These are phyloP conservation scores for Chionoecetes opilio DNA, from an alignment of 1,140 invertebrate species.

Conservation along the genomic window DNA sequence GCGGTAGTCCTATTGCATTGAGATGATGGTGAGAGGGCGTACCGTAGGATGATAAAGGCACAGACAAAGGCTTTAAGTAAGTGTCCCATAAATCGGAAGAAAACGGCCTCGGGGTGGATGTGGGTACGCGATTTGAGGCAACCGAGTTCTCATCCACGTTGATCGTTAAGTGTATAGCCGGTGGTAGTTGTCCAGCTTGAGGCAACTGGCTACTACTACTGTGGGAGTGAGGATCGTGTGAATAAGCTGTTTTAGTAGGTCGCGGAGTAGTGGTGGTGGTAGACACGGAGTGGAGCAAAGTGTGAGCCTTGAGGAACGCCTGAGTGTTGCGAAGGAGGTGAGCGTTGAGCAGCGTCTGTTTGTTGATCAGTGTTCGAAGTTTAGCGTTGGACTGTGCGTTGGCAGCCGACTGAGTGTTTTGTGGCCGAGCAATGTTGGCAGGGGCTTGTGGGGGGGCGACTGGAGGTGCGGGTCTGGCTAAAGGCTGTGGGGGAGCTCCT, in stretches of 20 bases:
- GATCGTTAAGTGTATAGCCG: neutral
- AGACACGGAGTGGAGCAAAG: neutral
- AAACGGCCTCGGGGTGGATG: neutral
- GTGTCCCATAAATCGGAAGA: neutral
- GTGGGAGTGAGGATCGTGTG: neutral
- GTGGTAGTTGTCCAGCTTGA: neutral
- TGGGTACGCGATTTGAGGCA: neutral
- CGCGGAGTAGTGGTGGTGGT: neutral
- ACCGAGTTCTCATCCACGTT: neutral
- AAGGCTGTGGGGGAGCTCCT: neutral
- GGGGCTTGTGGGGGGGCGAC: neutral
- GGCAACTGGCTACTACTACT: neutral
- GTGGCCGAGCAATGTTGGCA: neutral
- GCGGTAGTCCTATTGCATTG: neutral
- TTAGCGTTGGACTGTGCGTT: neutral
- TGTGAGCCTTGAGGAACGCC: neutral
- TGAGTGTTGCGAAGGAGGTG: neutral
- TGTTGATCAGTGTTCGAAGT: neutral
- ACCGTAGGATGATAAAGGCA: neutral
- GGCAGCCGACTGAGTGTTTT: neutral
- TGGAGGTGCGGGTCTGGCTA: neutral
- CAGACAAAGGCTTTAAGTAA: neutral
- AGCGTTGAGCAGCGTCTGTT: neutral
- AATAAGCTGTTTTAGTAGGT: neutral
- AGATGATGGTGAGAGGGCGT: neutral